Evolutionary conservation across 1,140 invertebrate genomes (phyloP).

Genomic region (Harpegnathos saltator): DNA sequence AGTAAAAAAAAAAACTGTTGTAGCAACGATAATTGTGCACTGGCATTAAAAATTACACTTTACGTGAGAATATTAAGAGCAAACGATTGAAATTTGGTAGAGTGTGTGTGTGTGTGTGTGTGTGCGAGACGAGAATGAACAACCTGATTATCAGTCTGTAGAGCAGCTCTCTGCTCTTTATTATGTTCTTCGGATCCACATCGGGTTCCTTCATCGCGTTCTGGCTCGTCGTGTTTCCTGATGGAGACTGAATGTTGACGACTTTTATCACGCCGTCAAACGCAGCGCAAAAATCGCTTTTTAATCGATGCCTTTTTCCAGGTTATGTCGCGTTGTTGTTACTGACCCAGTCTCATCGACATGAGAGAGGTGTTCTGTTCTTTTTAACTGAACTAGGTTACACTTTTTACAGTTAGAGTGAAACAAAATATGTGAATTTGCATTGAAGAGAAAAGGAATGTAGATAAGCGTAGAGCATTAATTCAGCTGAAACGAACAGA

Average conservation of each 20-base stretch:
- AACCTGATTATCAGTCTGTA: slow-evolving; percentile 96
- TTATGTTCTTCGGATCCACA: slow-evolving; percentile 90
- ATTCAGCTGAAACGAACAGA: no score
- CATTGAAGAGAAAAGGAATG: no score
- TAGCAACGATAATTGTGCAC: background rate
- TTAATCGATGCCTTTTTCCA: slow-evolving; percentile 61
- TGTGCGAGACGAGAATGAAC: slow-evolving; percentile 40
- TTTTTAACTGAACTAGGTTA: no score
- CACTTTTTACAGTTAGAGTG: no score
- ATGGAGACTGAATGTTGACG: slow-evolving; percentile 71
- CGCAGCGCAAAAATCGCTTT: slow-evolving; percentile 48
- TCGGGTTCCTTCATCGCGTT: slow-evolving; percentile 88
- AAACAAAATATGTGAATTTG: no score
- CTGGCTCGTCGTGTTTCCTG: slow-evolving; percentile 53
- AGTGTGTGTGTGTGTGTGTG: background rate
- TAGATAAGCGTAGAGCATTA: no score
- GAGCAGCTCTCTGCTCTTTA: slow-evolving; percentile 93
- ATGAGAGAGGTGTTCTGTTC: no score
- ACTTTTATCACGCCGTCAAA: slow-evolving; percentile 31
- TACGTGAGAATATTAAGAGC: background rate
- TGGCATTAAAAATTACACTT: background rate
- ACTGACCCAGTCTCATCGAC: background rate
- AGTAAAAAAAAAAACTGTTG: background rate
- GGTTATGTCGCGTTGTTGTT: slow-evolving; percentile 65
- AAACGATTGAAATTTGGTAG: background rate